Evolutionary conservation across 2,113 vertebrate genomes (phyloP).

Genomic region (Natator depressus): DNA sequence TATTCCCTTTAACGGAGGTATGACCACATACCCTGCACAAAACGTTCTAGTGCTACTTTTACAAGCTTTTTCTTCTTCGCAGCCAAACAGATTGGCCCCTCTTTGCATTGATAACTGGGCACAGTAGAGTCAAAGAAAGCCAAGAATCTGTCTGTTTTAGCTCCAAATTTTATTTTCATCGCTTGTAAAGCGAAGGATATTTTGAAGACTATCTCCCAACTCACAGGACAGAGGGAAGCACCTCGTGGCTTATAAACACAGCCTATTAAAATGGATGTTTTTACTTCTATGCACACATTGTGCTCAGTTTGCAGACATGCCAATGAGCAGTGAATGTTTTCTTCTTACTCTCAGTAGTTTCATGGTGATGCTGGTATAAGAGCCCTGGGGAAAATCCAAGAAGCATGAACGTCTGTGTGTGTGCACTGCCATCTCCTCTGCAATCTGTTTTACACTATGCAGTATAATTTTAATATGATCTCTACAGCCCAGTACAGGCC

Average conservation of each 20-base stretch:
- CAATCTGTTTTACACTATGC: background rate
- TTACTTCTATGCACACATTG: background rate
- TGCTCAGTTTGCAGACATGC: constrained; percentile 3
- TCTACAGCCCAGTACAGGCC: background rate
- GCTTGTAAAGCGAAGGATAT: constrained; percentile 45
- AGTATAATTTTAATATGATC: background rate
- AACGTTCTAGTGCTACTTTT: constrained; percentile 24
- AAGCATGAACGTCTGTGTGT: background rate
- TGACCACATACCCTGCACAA: constrained; percentile 44
- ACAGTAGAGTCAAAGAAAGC: constrained; percentile 46
- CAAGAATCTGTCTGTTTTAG: constrained; percentile 46
- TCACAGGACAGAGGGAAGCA: constrained; percentile 13
- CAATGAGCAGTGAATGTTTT: background rate
- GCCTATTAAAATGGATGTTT: background rate
- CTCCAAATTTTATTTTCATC: constrained; percentile 52
- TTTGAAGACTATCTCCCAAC: constrained; percentile 35
- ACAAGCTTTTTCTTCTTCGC: constrained; percentile 13
- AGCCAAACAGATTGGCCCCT: constrained; percentile 13
- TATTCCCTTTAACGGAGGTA: background rate
- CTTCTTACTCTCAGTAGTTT: background rate
- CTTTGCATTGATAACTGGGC: background rate
- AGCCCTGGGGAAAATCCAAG: background rate
- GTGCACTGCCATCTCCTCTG: background rate
- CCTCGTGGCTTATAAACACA: constrained; percentile 11
- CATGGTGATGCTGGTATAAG: background rate